Base-by-base conservation (phyloP, 2,797 vertebrate species). In the Gouania willdenowi region DNA sequence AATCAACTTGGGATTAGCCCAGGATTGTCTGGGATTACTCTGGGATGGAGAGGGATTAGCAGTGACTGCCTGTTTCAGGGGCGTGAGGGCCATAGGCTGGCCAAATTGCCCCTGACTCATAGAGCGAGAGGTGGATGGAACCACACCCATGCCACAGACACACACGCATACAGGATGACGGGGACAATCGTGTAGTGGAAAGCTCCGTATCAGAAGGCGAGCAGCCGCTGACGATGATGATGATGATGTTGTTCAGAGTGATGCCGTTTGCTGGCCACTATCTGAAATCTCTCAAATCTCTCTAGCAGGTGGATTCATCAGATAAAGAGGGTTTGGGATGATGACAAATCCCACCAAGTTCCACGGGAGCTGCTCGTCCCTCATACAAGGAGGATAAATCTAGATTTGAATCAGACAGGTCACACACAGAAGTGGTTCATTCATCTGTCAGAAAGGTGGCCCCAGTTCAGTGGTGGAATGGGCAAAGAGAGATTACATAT, bases 1-100 rank as follows among this genome's bases (percentile, higher is more conserved):
- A 88, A 82, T 86, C 83, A 86, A 81, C 66, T 81, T 68, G 74
- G 87, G 88, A 89, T 90, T 88, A 88, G 81, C 84, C 80, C 68
- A 69, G 85, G 84, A 87, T 89, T 88, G 82, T 86, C 76, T 78
- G 78, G 79, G 87, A 88, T 89, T 87, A 86, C 81, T 68, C 65
- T 12, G 71, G 81, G 80, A 87, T 88, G 83, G 77, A 86, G 65
- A 48, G 69, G 81, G 87, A 87, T 89, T 88, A 88, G 69, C 71
- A 72, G 68, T 79, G 83, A 87, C 85, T 87, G 85, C 75, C 80
- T 85, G 85, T 87, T 89, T 88, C 57, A 66, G 82, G 85, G 81
- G 79, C 66, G 78, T 84, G 75, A 81, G 71, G 84, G 81, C 66
- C 64, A 81, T 45, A 66, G 74, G 44, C 66, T 68, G 76, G 74